These are phyloP conservation scores for Jordanella pulchra DNA, from an alignment of 2,797 vertebrate species.

Conservation along the genomic window DNA sequence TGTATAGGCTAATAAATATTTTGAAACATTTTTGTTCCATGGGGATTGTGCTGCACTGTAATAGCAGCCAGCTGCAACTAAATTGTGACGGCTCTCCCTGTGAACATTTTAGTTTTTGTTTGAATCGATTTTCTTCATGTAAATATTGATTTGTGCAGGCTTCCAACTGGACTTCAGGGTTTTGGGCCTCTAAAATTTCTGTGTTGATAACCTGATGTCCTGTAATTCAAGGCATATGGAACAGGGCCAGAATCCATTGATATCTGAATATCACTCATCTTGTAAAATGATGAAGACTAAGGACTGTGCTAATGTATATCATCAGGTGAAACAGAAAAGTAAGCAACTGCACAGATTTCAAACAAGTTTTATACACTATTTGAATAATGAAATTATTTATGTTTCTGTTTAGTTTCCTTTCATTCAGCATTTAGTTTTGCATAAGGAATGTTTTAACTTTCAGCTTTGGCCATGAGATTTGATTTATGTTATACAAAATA, in stretches of 20 bases:
- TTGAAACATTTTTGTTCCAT: constrained; percentile 2
- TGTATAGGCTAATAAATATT: neutral
- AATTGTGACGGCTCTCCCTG: constrained; percentile 29
- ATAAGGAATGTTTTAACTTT: neutral
- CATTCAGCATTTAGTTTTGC: neutral
- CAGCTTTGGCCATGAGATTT: neutral
- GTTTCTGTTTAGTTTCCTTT: neutral
- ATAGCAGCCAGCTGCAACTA: constrained; percentile 29
- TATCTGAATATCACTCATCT: constrained; percentile 34
- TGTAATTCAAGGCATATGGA: constrained; percentile 37
- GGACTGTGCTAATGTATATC: neutral
- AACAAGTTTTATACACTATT: constrained; percentile 1
- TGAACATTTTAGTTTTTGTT: constrained; percentile 38
- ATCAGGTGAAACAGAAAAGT: neutral
- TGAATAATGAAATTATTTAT: neutral
- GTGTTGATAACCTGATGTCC: constrained; percentile 46
- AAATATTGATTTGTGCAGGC: constrained; percentile 48
- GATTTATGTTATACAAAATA: neutral
- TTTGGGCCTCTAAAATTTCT: constrained; percentile 46
- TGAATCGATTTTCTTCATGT: constrained; percentile 42
- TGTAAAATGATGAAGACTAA: constrained; percentile 1
- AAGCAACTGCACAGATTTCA: neutral
- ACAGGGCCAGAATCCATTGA: constrained; percentile 27
- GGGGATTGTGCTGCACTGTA: constrained; percentile 22
- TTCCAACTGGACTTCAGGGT: constrained; percentile 21